Evolutionary conservation across 2,113 vertebrate species (phyloP).

Genomic region (Epinephelus cyanopodus): DNA sequence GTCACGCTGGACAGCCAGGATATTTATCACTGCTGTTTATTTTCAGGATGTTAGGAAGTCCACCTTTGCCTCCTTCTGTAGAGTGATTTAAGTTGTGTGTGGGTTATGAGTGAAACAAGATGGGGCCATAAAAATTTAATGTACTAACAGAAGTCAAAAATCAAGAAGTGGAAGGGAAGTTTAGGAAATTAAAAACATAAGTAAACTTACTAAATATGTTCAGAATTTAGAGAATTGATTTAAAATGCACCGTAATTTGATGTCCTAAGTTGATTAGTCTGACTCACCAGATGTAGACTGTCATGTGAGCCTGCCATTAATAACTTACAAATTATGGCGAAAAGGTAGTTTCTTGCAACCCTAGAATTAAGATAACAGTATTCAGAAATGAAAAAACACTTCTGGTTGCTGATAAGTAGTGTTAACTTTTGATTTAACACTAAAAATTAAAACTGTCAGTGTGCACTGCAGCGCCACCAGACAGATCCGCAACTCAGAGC

Average conservation of each 20-base stretch:
- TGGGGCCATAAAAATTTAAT: not conserved
- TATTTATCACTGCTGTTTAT: slow-evolving; percentile 63
- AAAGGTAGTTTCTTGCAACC: no score
- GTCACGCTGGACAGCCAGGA: slow-evolving; percentile 41
- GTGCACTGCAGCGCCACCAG: no score
- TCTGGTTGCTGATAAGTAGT: no score
- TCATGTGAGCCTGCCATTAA: no score
- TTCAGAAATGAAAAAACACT: no score
- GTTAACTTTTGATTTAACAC: no score
- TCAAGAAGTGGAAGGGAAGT: not conserved
- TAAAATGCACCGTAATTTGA: not conserved
- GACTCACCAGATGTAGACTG: no score
- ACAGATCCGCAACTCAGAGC: no score
- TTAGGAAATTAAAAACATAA: not conserved
- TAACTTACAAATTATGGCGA: no score
- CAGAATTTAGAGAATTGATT: not conserved
- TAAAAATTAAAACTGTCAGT: no score
- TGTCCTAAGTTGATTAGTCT: not conserved
- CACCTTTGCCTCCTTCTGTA: not conserved
- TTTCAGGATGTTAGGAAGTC: slow-evolving; percentile 30
- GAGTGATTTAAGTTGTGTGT: not conserved
- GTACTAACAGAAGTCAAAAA: not conserved
- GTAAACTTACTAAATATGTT: not conserved
- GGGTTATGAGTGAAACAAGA: not conserved
- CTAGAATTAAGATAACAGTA: no score